Evolutionary conservation across 2,888 invertebrate species (phyloP).

Genomic region (Nymphalis c-album): DNA sequence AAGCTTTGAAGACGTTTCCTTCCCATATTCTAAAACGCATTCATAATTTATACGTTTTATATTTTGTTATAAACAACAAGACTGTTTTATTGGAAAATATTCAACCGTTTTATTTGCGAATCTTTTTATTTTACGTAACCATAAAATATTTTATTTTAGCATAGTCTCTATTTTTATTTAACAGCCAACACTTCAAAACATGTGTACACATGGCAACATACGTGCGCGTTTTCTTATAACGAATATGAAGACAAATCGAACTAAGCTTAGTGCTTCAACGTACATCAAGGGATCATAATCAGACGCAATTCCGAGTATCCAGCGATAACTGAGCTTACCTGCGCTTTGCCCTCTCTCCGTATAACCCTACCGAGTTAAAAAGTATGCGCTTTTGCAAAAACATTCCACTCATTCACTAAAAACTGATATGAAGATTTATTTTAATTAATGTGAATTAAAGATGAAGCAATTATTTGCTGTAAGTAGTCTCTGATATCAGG

Average conservation of each 20-base stretch:
- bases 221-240: neutral
- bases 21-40: too few species aligned
- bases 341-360: slow-evolving; percentile 38
- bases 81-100: neutral
- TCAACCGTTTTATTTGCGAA: neutral
- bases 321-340: slow-evolving; percentile 57
- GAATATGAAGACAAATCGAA: slow-evolving; percentile 1
- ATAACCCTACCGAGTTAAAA: slow-evolving; percentile 52
- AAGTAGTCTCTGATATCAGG: too few species aligned
- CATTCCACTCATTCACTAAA: slow-evolving; percentile 17
- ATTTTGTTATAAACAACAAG: neutral
- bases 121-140: neutral
- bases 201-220: slow-evolving; percentile 16
- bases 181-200: slow-evolving; percentile 17
- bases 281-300: slow-evolving; percentile 41
- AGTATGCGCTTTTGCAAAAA: slow-evolving; percentile 35
- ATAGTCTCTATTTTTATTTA: slow-evolving; percentile 20
- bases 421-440: slow-evolving; percentile 14
- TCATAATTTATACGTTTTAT: too few species aligned
- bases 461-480: neutral
- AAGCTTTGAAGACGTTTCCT: too few species aligned
- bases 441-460: neutral
- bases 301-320: slow-evolving; percentile 53
- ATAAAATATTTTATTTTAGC: slow-evolving; percentile 8
- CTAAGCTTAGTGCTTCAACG: slow-evolving; percentile 12